These are phyloP conservation scores for Fregata magnificens DNA, from an alignment of 2,113 vertebrate species.

Conservation along the genomic window DNA sequence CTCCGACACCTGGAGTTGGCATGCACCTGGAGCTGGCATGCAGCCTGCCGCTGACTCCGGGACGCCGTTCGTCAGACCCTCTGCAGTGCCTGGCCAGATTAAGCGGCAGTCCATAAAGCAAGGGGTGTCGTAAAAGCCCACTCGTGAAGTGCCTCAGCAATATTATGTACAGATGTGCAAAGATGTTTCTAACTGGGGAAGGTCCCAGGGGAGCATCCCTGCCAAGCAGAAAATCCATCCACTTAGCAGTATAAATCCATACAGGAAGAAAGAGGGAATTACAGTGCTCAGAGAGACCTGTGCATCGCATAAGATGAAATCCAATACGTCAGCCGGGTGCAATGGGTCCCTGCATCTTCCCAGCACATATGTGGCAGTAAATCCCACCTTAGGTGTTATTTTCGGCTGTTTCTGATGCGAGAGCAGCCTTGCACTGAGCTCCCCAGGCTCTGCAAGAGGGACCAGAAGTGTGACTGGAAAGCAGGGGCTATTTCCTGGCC, in stretches of 20 bases:
- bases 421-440: background rate
- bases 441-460: background rate
- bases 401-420: background rate
- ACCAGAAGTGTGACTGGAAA: background rate
- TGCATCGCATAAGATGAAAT: slow-evolving; percentile 49
- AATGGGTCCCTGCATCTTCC: background rate
- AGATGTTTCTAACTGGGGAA: slow-evolving; percentile 45
- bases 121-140: background rate
- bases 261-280: slow-evolving; percentile 62
- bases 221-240: slow-evolving; percentile 68
- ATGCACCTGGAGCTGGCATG: background rate
- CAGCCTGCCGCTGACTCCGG: accelerated
- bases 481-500: background rate
- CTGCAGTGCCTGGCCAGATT: accelerated
- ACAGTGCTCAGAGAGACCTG: background rate
- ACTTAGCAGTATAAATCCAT: slow-evolving; percentile 60
- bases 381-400: slow-evolving; percentile 39
- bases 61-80: background rate
- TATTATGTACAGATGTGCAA: slow-evolving; percentile 53
- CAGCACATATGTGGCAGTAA: slow-evolving; percentile 23
- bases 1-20: background rate
- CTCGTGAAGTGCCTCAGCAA: background rate
- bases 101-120: background rate
- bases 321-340: slow-evolving; percentile 3
- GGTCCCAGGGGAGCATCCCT: slow-evolving; percentile 25